These are phyloP conservation scores for Diplosoma virens DNA, from an alignment of 23 tunicate species.

Conservation along the genomic window DNA sequence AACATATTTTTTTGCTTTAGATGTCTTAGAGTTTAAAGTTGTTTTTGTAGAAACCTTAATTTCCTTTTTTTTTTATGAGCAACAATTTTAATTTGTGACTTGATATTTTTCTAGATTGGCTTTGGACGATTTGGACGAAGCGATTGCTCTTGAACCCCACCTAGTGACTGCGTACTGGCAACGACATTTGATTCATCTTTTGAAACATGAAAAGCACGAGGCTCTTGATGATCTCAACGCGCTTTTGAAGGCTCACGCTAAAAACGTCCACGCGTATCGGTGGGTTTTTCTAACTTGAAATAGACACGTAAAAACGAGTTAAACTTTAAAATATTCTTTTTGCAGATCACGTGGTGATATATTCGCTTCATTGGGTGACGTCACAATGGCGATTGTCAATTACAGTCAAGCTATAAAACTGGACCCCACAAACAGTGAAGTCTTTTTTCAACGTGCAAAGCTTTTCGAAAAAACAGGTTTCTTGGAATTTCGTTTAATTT, in stretches of 20 bases:
- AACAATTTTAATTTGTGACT: too few species aligned
- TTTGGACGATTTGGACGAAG: slow-evolving; percentile 52
- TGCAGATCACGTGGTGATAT: slow-evolving; percentile 82
- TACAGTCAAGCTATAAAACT: slow-evolving; percentile 89
- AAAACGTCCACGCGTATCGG: slow-evolving; percentile 80
- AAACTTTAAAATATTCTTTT: too few species aligned
- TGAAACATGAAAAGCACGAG: slow-evolving; percentile 57
- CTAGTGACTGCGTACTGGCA: slow-evolving; percentile 86
- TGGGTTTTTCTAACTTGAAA: too few species aligned
- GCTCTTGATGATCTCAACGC: slow-evolving; percentile 88
- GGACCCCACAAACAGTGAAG: slow-evolving; percentile 47
- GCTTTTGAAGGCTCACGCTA: slow-evolving; percentile 48
- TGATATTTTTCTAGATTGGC: slow-evolving; percentile 41
- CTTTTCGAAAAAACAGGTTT: slow-evolving; percentile 84
- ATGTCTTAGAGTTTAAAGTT: too few species aligned
- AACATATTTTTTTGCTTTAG: too few species aligned
- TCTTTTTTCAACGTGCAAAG: slow-evolving; percentile 72
- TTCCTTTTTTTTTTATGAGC: too few species aligned
- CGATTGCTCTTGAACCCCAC: slow-evolving; percentile 57
- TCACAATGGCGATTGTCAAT: slow-evolving; percentile 93
- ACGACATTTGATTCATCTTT: slow-evolving; percentile 69
- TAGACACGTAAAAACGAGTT: too few species aligned
- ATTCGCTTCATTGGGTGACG: slow-evolving; percentile 78
- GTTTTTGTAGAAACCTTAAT: too few species aligned
- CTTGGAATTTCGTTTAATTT: background rate